These are phyloP conservation scores for Chrysopa pallens DNA, from an alignment of 1,140 invertebrate species.

Conservation along the genomic window DNA sequence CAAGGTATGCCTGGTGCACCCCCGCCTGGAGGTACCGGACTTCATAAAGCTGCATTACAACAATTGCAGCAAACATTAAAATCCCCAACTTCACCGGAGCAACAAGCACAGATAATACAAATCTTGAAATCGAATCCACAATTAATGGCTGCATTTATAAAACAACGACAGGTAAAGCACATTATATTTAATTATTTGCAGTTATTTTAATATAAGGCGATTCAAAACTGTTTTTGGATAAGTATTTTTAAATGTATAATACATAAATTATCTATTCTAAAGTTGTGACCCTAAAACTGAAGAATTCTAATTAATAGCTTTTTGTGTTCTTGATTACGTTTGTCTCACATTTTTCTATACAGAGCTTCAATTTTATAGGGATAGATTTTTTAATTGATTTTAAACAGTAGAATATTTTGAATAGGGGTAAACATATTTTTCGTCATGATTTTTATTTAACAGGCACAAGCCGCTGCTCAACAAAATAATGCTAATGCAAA, in stretches of 20 bases:
- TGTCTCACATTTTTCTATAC: too few relatives aligned
- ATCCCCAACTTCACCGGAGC: conserved; percentile 75
- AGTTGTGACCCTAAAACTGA: too few relatives aligned
- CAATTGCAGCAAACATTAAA: conserved; percentile 79
- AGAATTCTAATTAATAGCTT: too few relatives aligned
- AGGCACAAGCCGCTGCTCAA: conserved; percentile 17
- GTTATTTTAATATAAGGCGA: too few relatives aligned
- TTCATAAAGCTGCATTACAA: conserved; percentile 67
- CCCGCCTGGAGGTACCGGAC: conserved; percentile 12
- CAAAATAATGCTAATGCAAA: conserved; percentile 3
- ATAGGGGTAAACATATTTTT: too few relatives aligned
- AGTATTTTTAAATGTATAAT: neutral
- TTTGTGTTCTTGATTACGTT: too few relatives aligned
- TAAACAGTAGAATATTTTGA: too few relatives aligned
- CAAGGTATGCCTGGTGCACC: conserved; percentile 11
- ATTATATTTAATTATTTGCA: too few relatives aligned
- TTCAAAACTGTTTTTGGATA: neutral
- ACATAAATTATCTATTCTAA: neutral
- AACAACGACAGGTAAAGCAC: conserved; percentile 53
- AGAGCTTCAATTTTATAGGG: too few relatives aligned
- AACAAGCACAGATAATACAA: conserved; percentile 80
- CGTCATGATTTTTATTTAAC: conserved; percentile 2
- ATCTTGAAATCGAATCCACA: conserved; percentile 91
- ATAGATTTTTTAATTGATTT: too few relatives aligned
- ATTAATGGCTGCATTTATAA: conserved; percentile 92